Evolutionary conservation across 2,888 invertebrate species (phyloP).

Genomic region (Allygus modestus): DNA sequence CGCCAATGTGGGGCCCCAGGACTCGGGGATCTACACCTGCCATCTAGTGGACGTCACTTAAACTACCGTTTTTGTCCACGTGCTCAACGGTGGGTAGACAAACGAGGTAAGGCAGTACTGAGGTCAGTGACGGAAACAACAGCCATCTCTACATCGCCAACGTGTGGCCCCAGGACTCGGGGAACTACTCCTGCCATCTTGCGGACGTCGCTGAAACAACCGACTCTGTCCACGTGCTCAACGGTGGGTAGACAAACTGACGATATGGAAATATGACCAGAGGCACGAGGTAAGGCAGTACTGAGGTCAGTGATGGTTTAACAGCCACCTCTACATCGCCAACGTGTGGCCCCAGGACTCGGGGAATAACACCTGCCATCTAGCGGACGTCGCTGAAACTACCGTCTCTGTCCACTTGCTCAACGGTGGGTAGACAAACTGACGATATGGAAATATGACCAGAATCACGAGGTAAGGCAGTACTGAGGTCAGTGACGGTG

Average conservation of each 20-base stretch:
- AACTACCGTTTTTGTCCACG: conserved; percentile 84
- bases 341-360: conserved; percentile 88
- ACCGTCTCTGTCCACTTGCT: conserved; percentile 87
- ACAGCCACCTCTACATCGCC: conserved; percentile 87
- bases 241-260: too few relatives aligned
- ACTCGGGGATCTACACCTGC: conserved; percentile 89
- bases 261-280: too few relatives aligned
- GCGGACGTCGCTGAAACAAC: conserved; percentile 81
- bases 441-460: too few relatives aligned
- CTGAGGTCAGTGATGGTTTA: conserved; percentile 79
- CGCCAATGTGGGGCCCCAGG: conserved; percentile 87
- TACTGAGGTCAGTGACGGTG: conserved; percentile 79
- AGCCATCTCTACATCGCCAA: conserved; percentile 89
- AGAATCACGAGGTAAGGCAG: too few relatives aligned
- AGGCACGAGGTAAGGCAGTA: too few relatives aligned
- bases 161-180: conserved; percentile 86
- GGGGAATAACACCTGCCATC: conserved; percentile 87
- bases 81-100: conserved; percentile 86
- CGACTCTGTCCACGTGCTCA: too few relatives aligned
- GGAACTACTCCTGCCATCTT: conserved; percentile 87
- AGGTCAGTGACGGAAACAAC: conserved; percentile 80
- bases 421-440: conserved; percentile 86
- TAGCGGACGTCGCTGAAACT: conserved; percentile 83
- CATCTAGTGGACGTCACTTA: conserved; percentile 84
- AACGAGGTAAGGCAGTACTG: too few relatives aligned